These are phyloP conservation scores for Lutraria lutraria DNA, from an alignment of 2,888 invertebrate genomes.

Conservation along the genomic window DNA sequence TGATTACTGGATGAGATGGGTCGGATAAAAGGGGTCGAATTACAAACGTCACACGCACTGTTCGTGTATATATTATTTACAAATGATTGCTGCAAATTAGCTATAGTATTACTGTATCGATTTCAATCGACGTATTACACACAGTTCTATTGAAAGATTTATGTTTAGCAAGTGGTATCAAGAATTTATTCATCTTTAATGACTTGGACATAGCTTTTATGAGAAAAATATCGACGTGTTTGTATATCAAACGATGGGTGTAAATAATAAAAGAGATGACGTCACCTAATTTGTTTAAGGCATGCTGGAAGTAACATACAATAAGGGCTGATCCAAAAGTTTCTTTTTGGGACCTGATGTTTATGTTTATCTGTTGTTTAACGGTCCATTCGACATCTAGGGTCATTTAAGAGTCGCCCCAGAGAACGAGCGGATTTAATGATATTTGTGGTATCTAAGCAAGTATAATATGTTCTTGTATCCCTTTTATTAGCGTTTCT, in stretches of 20 bases:
- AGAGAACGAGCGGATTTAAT: too few species aligned
- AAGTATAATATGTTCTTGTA: too few species aligned
- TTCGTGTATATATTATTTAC: not conserved
- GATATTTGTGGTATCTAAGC: too few species aligned
- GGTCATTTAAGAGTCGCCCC: too few species aligned
- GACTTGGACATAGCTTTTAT: not conserved
- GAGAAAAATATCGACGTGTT: not conserved
- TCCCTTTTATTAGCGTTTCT: too few species aligned
- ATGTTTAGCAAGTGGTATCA: not conserved
- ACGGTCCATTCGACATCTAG: too few species aligned
- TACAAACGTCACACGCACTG: too few species aligned
- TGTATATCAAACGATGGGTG: not conserved
- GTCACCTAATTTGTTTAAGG: not conserved
- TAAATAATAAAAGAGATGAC: not conserved
- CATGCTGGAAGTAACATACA: not conserved
- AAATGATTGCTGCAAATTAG: conserved; percentile 7
- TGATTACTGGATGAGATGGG: too few species aligned
- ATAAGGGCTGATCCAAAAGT: too few species aligned
- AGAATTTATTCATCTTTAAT: conserved; percentile 2
- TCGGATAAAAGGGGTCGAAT: too few species aligned
- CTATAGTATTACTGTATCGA: not conserved
- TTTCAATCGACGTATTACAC: conserved; percentile 3
- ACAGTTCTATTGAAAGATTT: not conserved
- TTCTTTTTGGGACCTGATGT: too few species aligned
- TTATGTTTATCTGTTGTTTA: too few species aligned